These are phyloP conservation scores for Pristionchus exspectatus DNA, from an alignment of 2,888 invertebrate species.

Conservation along the genomic window DNA sequence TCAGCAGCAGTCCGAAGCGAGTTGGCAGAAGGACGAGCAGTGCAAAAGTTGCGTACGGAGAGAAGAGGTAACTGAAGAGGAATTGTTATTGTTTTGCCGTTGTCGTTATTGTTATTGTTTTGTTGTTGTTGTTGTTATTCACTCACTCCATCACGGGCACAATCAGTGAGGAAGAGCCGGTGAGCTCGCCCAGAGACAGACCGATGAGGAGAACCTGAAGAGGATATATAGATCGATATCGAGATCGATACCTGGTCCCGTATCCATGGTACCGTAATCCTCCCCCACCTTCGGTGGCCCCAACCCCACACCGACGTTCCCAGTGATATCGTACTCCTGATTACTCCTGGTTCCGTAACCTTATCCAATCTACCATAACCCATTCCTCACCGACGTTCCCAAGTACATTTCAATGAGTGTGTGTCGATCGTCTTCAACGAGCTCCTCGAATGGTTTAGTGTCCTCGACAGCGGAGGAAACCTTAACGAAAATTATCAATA, in stretches of 20 bases:
- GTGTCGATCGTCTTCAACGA: conserved; percentile 46
- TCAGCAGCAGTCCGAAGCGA: not conserved
- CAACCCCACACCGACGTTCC: too few species aligned
- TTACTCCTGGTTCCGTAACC: not conserved
- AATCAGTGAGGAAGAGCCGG: conserved; percentile 34
- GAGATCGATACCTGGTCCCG: not conserved
- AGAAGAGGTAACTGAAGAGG: conserved; percentile 1
- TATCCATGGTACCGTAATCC: not conserved
- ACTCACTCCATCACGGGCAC: conserved; percentile 14
- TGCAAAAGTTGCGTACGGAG: not conserved
- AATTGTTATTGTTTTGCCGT: not conserved
- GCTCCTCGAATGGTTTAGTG: conserved; percentile 32
- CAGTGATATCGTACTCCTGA: too few species aligned
- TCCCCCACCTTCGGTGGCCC: too few species aligned
- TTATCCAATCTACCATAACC: not conserved
- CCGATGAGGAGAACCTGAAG: conserved; percentile 42
- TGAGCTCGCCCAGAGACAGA: conserved; percentile 47
- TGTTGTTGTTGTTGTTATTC: not conserved
- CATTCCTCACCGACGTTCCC: conserved; percentile 38
- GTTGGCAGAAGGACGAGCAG: conserved; percentile 43
- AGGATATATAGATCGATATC: too few species aligned
- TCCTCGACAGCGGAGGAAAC: conserved; percentile 38
- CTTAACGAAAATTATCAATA: not conserved
- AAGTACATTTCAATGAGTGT: conserved; percentile 53
- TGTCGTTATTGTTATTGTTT: not conserved